phyloP scores from a whole-genome alignment of 2,888 invertebrate species.

The Leptarthrus brevirostris region DNA sequence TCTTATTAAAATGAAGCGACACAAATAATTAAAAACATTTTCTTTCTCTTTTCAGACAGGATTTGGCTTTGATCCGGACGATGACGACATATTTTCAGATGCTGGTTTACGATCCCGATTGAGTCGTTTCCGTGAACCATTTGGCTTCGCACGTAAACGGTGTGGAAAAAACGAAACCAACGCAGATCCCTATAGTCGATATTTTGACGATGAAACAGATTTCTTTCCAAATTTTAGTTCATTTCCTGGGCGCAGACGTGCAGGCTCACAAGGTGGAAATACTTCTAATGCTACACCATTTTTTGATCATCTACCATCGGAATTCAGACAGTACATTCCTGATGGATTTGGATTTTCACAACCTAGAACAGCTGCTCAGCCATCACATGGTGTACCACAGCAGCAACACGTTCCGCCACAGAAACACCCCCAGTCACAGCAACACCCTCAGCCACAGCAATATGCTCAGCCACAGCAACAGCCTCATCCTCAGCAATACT shows the following conservation, averaged over 20 bases:
- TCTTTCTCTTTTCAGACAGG: constrained; percentile 60
- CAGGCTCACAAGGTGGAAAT: constrained; percentile 21
- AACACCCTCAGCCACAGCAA: constrained; percentile 25
- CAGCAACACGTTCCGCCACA: neutral
- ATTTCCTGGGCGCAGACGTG: constrained; percentile 61
- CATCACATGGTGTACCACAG: neutral
- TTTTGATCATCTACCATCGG: constrained; percentile 65
- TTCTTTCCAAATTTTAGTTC: constrained; percentile 65
- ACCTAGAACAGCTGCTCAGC: constrained; percentile 51
- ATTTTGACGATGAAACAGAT: constrained; percentile 61
- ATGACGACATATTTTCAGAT: constrained; percentile 63
- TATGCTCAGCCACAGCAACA: constrained; percentile 56
- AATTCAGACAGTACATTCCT: constrained; percentile 66
- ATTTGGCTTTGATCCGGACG: constrained; percentile 64
- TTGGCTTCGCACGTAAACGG: constrained; percentile 64
- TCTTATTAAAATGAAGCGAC: too few species aligned
- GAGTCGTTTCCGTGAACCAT: constrained; percentile 65
- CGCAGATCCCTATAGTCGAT: constrained; percentile 60
- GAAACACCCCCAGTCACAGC: constrained; percentile 38
- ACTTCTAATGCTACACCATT: constrained; percentile 55
- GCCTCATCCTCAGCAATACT: constrained; percentile 55
- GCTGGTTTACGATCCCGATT: constrained; percentile 64
- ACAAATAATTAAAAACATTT: too few species aligned
- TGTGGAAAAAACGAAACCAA: constrained; percentile 62
- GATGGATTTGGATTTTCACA: constrained; percentile 61